phyloP scores from a whole-genome alignment of 1,140 invertebrate species.

The Psix sp. region DNA sequence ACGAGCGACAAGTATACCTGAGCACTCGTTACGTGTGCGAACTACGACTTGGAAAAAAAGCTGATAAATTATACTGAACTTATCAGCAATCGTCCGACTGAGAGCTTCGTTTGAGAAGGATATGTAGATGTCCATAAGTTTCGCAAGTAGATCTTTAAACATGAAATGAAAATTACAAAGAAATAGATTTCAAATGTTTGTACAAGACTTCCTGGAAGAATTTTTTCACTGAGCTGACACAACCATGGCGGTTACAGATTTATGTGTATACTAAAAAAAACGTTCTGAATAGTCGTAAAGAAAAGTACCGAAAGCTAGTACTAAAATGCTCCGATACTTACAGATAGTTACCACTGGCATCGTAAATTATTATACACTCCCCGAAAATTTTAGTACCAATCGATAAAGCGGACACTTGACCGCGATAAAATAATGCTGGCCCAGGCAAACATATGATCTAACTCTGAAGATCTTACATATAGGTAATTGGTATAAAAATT shows the following conservation, averaged over 20 bases:
- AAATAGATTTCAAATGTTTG: slow-evolving; percentile 18
- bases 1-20: slow-evolving; percentile 61
- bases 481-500: slow-evolving; percentile 29
- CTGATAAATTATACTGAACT: slow-evolving; percentile 72
- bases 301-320: slow-evolving; percentile 66
- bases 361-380: slow-evolving; percentile 75
- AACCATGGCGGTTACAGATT: slow-evolving; percentile 70
- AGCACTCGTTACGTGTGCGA: slow-evolving; percentile 61
- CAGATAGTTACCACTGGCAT: slow-evolving; percentile 71
- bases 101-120: slow-evolving; percentile 59
- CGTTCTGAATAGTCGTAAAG: slow-evolving; percentile 50
- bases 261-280: slow-evolving; percentile 71
- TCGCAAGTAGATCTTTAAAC: too few relatives aligned
- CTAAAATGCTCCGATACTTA: too few relatives aligned
- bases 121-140: slow-evolving; percentile 55
- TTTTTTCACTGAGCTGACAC: slow-evolving; percentile 61
- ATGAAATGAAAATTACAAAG: too few relatives aligned
- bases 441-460: slow-evolving; percentile 7
- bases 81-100: slow-evolving; percentile 70
- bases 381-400: slow-evolving; percentile 70
- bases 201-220: slow-evolving; percentile 69
- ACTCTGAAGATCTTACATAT: slow-evolving; percentile 40
- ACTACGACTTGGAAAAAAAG: slow-evolving; percentile 68
- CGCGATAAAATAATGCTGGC: slow-evolving; percentile 48
- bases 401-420: slow-evolving; percentile 32